Base-by-base conservation (phyloP, 1,140 invertebrate species). In the Planococcus citri region DNA sequence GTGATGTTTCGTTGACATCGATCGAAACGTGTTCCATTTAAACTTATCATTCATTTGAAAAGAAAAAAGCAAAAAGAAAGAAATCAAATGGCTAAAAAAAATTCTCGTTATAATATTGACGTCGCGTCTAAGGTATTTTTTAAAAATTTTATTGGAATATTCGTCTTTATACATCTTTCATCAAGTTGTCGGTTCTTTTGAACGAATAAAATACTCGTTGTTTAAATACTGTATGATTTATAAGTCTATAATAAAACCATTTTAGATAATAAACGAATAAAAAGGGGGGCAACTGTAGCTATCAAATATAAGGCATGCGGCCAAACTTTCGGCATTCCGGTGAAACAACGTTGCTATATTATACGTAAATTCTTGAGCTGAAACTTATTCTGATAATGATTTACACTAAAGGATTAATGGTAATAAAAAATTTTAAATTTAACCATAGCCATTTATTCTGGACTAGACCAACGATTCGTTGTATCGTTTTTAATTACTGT, bases 151-250 rank as follows among this genome's bases (percentile, higher is more conserved):
- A 51, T 51, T 3, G 41, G 17, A 51, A 51, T 51, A 51, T 51
- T 51, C 41, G 41, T 4, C n/a, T 51, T 51, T 51, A 51, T 51
- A n/a, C n/a, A 17, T 51, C 41, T 51, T 2, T 51, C 17, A 51
- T 6, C 41, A n/a, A 51, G 12, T 51, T 14, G 41, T 51, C 41
- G 41, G 41, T 51, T 51, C 41, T 51, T 51, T 51, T 51, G 41
- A 51, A 51, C 41, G 17, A 51, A 51, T 51, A 51, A 51, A 51
- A 51, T 51, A 51, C 41, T 51, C 41, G 41, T 51, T 51, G 41
- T 51, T 51, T 51, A 51, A 51, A 51, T 51, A 51, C 41, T 51
- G 17, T 51, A 51, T 51, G 41, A 51, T 51, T 51, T 51, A 51
- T 51, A 51, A 51, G 41, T 51, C 41, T 51, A 51, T 51, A 51